These are phyloP conservation scores for Aphaenogaster rudis DNA, from an alignment of 1,140 invertebrate species.

Conservation along the genomic window DNA sequence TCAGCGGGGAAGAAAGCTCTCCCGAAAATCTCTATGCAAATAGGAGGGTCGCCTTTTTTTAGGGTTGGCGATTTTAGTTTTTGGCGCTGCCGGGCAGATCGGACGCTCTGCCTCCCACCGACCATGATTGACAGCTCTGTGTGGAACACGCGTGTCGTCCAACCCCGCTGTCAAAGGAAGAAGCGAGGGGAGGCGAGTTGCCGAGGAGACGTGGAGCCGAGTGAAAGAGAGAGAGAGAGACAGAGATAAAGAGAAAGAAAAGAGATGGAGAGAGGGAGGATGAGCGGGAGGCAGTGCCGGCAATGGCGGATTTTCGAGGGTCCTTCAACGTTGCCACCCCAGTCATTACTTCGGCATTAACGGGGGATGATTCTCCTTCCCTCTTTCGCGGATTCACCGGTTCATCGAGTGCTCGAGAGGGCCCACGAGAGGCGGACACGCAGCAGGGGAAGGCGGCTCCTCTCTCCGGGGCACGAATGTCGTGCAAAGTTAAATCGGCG, in stretches of 20 bases:
- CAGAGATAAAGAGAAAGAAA: constrained; percentile 6
- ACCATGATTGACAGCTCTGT: constrained; percentile 75
- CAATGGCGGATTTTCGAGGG: constrained; percentile 79
- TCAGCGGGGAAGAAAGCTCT: constrained; percentile 25
- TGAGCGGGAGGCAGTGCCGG: constrained; percentile 45
- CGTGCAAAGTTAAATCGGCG: constrained; percentile 69
- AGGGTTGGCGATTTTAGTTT: constrained; percentile 62
- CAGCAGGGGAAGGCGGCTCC: constrained; percentile 26
- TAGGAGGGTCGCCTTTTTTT: neutral
- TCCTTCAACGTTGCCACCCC: constrained; percentile 83
- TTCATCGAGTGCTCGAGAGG: constrained; percentile 70
- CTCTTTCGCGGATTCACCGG: constrained; percentile 68
- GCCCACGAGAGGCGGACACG: constrained; percentile 28
- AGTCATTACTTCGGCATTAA: constrained; percentile 85
- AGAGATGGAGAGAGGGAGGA: constrained; percentile 18
- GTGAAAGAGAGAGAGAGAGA: constrained; percentile 21
- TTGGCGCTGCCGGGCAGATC: constrained; percentile 34
- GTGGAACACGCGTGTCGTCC: constrained; percentile 67
- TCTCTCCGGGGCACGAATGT: constrained; percentile 48
- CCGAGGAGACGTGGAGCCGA: constrained; percentile 29
- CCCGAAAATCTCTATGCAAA: constrained; percentile 43
- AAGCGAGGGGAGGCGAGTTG: constrained; percentile 24
- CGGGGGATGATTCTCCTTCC: constrained; percentile 82
- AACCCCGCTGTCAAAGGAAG: constrained; percentile 61
- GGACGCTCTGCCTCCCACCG: constrained; percentile 52